Conservation (phyloP, 1,140 invertebrate species). For the Monomorium pharaonis region DNA sequence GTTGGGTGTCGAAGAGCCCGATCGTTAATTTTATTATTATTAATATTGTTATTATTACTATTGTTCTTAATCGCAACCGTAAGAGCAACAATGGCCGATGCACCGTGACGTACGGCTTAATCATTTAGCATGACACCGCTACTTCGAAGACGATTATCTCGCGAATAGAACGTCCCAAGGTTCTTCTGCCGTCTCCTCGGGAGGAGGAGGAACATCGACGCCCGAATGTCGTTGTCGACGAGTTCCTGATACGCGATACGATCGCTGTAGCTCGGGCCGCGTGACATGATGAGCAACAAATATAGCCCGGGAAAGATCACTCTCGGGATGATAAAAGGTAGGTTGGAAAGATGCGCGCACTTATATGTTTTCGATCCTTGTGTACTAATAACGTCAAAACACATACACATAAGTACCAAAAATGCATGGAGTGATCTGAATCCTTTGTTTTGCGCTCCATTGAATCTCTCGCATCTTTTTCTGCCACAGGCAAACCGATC, state of each 20-base stretch:
- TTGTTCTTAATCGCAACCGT: too few species aligned
- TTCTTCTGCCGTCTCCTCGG: not conserved
- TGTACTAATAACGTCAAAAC: not conserved
- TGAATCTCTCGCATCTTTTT: not conserved
- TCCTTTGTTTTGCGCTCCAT: not conserved
- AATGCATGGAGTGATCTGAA: not conserved
- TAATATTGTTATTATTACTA: too few species aligned
- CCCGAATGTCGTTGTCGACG: constrained; percentile 21
- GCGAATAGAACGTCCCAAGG: not conserved
- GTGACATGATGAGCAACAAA: constrained; percentile 77
- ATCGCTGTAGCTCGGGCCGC: not conserved
- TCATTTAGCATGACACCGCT: not conserved
- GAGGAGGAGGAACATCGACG: not conserved
- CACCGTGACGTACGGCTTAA: too few species aligned
- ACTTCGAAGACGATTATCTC: not conserved
- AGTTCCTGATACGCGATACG: constrained; percentile 13
- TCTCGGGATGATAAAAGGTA: constrained; percentile 83
- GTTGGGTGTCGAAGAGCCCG: too few species aligned
- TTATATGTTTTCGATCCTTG: too few species aligned
- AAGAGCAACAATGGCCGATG: too few species aligned
- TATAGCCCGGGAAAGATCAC: constrained; percentile 81
- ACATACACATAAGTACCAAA: not conserved
- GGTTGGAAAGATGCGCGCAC: constrained; percentile 13
- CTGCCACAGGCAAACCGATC: constrained; percentile 87
- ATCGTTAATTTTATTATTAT: too few species aligned